A percentile compares a stretch with the other conserved stretches of the same genome.
phyloP scores from a whole-genome alignment of 2,113 vertebrate genomes.

The Clupea harengus region DNA sequence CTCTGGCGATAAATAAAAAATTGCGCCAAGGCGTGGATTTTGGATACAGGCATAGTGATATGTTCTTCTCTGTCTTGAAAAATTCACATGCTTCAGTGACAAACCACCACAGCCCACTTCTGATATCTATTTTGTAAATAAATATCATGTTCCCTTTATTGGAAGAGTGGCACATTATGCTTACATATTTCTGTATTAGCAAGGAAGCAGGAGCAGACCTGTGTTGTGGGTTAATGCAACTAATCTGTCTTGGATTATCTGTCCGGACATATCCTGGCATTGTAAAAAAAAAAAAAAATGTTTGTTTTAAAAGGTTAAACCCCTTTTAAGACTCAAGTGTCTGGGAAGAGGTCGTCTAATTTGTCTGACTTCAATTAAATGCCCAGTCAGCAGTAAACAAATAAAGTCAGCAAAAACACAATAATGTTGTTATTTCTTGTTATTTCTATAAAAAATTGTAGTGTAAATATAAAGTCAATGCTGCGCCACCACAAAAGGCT shows the following conservation, averaged over 20 bases:
- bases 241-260: neutral
- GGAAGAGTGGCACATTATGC: neutral
- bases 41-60: neutral
- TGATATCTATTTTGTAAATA: neutral
- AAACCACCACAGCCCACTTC: neutral
- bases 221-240: neutral
- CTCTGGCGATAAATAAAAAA: neutral
- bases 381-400: neutral
- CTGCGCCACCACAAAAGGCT: neutral
- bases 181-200: neutral
- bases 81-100: neutral
- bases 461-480: neutral
- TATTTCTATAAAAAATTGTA: neutral
- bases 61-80: neutral
- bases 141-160: neutral
- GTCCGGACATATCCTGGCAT: neutral
- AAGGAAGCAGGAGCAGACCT: neutral
- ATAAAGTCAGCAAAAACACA: slow-evolving; percentile 3
- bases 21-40: neutral
- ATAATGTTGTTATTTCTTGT: neutral
- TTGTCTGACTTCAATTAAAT: slow-evolving; percentile 26
- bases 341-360: neutral
- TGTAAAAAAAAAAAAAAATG: slow-evolving; percentile 16
- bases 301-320: slow-evolving; percentile 2
- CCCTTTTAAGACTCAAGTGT: neutral